phyloP scores from a whole-genome alignment of 2,113 vertebrate genomes.

The Chionomys nivalis region DNA sequence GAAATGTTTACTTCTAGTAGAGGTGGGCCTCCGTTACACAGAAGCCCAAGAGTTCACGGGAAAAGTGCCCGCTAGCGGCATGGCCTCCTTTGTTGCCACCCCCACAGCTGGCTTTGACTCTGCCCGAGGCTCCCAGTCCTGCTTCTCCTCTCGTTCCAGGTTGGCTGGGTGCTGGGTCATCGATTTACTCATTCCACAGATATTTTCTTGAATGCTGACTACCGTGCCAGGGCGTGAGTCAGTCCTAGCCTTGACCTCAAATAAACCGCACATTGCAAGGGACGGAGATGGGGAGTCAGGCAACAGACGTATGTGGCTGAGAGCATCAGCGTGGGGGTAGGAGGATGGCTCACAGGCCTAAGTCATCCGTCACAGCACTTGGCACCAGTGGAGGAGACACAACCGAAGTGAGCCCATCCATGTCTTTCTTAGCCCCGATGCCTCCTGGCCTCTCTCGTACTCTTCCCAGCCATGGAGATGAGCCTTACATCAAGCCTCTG shows the following conservation, averaged over 20 bases:
- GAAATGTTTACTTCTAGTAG: constrained; percentile 48
- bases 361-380: not conserved
- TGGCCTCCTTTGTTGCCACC: not conserved
- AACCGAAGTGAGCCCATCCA: not conserved
- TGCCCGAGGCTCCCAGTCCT: not conserved
- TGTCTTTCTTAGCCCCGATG: not conserved
- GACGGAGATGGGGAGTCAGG: not conserved
- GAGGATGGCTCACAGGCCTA: not conserved
- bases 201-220: not conserved
- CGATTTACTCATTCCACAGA: not conserved
- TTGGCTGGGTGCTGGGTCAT: not conserved
- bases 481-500: not conserved
- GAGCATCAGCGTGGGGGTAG: not conserved
- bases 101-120: not conserved
- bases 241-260: not conserved
- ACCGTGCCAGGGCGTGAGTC: not conserved
- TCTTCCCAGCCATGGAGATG: not conserved
- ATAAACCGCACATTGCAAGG: not conserved
- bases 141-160: not conserved
- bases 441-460: not conserved
- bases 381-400: not conserved
- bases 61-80: not conserved
- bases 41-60: not conserved
- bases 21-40: not conserved
- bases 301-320: accelerated